Percentiles rank a stretch among this genome's conserved stretches.
phyloP scores from a whole-genome alignment of 2,797 vertebrate species.

The Babyrousa celebensis region DNA sequence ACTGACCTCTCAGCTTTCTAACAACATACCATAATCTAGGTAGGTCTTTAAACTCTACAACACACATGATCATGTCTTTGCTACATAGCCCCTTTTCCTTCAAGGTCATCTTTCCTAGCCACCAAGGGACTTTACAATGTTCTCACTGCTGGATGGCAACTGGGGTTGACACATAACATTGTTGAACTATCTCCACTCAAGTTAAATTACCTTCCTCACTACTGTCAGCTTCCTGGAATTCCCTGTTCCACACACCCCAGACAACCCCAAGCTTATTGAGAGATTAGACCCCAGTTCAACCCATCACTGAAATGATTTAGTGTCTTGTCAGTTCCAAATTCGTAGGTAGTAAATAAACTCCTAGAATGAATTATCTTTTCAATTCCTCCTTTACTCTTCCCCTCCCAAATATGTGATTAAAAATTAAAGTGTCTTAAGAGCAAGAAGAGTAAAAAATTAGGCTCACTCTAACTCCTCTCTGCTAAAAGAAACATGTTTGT shows the following conservation, averaged over 20 bases:
- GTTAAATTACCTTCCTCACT: not conserved
- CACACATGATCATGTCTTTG: not conserved
- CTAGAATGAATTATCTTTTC: not conserved
- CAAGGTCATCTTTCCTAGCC: not conserved
- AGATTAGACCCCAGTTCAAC: not conserved
- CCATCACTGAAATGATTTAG: slow-evolving; percentile 1
- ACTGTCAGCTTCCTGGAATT: not conserved
- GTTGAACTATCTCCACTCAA: not conserved
- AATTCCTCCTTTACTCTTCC: not conserved
- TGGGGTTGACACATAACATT: not conserved
- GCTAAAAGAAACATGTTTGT: slow-evolving; percentile 35
- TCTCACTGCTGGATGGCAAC: not conserved
- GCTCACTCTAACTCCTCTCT: not conserved
- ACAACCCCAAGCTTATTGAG: not conserved
- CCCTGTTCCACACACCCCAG: not conserved
- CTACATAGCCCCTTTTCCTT: not conserved
- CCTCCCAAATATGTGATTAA: not conserved
- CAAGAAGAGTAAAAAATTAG: not conserved
- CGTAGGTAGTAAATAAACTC: not conserved
- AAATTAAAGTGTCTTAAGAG: slow-evolving; percentile 12
- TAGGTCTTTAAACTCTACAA: not conserved
- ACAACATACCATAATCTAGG: not conserved
- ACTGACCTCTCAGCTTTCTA: not conserved
- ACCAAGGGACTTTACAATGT: not conserved
- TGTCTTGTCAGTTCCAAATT: not conserved